Percentiles rank a stretch among this genome's conserved stretches.
phyloP scores from a whole-genome alignment of 2,113 vertebrate genomes.

The Callospermophilus lateralis region DNA sequence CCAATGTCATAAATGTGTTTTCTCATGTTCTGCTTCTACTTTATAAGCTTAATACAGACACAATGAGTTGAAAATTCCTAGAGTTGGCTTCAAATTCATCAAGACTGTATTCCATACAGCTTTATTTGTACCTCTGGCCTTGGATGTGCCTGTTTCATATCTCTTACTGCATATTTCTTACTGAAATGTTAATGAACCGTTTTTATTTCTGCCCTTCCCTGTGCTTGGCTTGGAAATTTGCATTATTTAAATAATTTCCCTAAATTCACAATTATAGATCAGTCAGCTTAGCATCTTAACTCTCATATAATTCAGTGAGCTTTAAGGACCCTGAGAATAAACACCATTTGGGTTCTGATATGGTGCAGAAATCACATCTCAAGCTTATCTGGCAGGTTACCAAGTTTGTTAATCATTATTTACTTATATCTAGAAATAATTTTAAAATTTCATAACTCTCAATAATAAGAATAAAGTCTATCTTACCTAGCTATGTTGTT shows the following conservation, averaged over 20 bases:
- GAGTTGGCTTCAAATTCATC: neutral
- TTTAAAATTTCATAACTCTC: conserved; percentile 11
- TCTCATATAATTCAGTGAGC: neutral
- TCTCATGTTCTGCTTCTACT: neutral
- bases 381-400: neutral
- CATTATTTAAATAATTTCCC: conserved; percentile 50
- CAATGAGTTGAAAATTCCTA: neutral
- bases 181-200: neutral
- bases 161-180: neutral
- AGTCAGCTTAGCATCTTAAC: neutral
- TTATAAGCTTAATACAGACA: neutral
- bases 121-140: neutral
- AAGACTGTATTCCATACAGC: neutral
- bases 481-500: neutral
- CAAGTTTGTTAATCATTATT: neutral
- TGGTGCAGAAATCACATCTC: neutral
- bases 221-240: conserved; percentile 38
- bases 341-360: neutral
- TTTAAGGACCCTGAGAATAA: neutral
- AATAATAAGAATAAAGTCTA: neutral
- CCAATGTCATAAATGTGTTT: neutral
- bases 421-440: neutral
- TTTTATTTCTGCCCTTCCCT: conserved; percentile 2
- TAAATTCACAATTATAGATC: neutral
- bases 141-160: conserved; percentile 3